Base-by-base conservation (phyloP, 1,140 invertebrate species). In the Drosophila nikananu region DNA sequence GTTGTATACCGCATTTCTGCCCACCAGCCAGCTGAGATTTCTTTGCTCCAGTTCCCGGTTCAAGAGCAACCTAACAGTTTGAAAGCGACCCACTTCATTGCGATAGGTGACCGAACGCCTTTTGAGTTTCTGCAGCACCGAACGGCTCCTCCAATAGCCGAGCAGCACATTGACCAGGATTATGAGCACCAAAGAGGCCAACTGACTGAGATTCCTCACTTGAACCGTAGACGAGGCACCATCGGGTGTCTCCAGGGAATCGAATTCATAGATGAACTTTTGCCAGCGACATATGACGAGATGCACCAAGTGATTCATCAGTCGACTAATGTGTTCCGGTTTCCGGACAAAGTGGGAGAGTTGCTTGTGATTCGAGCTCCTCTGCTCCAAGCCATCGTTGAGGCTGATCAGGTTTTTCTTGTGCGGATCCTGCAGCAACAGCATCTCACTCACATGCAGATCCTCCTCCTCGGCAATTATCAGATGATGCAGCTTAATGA, bases 231-330 rank as follows among this genome's bases (percentile, higher is more conserved):
- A 52, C 13, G 68, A 74, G 9, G 77, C 30, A 0, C 82, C 90
- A 48, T 92, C 92, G 7, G 92, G 95, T 48, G 95, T 95, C 80
- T 97, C 96, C 4, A 95, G 92, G 0, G 97, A 96, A 92, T 97
- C 97, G 76, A 97, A 96, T 76, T 96, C 95, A 48, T 94, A 96
- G 13, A 97, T 95, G 67, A 97, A 96, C 79, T 97, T 96, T 78
- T 97, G 97, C 96, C 96, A 97, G 37, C 94, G 93, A 62, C 97
- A 97, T 19, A 95, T 95, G 23, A 96, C 93, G 48, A 95, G 95
- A 77, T 96, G 95, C 13, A 94, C 94, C 12, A 97, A 71, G 75
- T 95, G 95, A 42, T 95, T 94, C 81, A 95, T 95, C 6, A 97
- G 93, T 54, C 94, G 94, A 15, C 95, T 95, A 19, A 97, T 94